Conservation (phyloP, 2,888 invertebrate genomes). For the Dichetophora obliterata region DNA sequence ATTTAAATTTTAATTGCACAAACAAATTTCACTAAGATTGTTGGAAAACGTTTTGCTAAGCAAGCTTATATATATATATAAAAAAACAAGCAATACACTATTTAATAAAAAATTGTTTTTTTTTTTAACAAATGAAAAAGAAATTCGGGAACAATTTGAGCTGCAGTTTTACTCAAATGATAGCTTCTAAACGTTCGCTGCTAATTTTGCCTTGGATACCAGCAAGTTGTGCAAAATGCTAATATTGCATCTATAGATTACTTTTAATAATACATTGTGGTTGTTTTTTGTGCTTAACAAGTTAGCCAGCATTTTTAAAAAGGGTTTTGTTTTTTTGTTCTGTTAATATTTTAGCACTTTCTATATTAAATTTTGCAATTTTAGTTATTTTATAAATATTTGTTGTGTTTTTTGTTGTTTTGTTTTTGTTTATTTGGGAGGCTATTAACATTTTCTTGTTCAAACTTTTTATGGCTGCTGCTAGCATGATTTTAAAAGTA, state of each 20-base stretch:
- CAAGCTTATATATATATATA: not conserved
- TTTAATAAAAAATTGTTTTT: not conserved
- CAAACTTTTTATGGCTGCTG: not conserved
- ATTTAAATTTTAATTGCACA: not conserved
- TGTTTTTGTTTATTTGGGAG: not conserved
- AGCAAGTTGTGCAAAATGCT: conserved; percentile 1
- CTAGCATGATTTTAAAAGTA: not conserved
- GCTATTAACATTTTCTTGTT: not conserved
- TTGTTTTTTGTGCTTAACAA: not conserved
- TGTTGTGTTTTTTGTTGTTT: not conserved
- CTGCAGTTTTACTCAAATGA: not conserved
- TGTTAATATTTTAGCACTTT: conserved; percentile 5
- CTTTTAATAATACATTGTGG: conserved; percentile 11
- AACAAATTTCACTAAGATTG: not conserved
- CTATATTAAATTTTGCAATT: not conserved
- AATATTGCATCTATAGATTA: not conserved
- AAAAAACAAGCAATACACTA: not conserved
- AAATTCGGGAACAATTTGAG: not conserved
- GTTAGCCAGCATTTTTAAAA: not conserved
- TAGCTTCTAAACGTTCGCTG: not conserved
- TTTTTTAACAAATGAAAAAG: not conserved
- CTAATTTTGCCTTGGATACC: not conserved
- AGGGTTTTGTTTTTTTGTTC: not conserved
- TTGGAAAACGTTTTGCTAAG: not conserved
- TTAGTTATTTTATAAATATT: not conserved